Evolutionary conservation across 1,140 invertebrate genomes (phyloP).

Genomic region (Cryptotermes secundus): DNA sequence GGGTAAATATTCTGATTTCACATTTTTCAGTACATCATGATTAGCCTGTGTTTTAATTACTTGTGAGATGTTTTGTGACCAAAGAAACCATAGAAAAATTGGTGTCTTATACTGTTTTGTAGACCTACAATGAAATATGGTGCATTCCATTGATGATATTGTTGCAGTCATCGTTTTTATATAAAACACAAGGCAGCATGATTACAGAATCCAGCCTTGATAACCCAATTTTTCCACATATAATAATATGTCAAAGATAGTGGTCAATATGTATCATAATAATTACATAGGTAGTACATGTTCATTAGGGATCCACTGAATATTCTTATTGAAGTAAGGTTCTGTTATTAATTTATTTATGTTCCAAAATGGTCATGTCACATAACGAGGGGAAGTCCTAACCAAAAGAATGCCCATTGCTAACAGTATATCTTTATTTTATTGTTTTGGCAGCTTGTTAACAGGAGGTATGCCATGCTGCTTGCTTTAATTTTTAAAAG

Average conservation of each 20-base stretch:
- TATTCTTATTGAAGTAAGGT: neutral
- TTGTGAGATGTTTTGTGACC: neutral
- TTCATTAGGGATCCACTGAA: neutral
- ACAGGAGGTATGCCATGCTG: neutral
- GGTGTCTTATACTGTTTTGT: neutral
- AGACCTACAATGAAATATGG: neutral
- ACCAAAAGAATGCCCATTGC: neutral
- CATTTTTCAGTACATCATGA: neutral
- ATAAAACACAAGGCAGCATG: neutral
- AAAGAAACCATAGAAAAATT: neutral
- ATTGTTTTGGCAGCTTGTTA: neutral
- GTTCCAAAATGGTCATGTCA: neutral
- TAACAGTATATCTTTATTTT: neutral
- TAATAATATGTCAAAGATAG: neutral
- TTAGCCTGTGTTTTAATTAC: neutral
- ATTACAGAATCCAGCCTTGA: neutral
- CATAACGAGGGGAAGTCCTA: neutral
- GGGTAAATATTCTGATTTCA: conserved; percentile 1
- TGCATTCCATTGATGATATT: conserved; percentile 3
- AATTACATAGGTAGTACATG: neutral
- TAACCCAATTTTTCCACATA: neutral
- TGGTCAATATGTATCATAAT: neutral
- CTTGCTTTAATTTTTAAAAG: neutral
- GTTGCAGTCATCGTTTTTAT: neutral
- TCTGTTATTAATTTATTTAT: neutral